Evolutionary conservation across 2,797 vertebrate genomes (phyloP).

Genomic region (Varecia variegata): DNA sequence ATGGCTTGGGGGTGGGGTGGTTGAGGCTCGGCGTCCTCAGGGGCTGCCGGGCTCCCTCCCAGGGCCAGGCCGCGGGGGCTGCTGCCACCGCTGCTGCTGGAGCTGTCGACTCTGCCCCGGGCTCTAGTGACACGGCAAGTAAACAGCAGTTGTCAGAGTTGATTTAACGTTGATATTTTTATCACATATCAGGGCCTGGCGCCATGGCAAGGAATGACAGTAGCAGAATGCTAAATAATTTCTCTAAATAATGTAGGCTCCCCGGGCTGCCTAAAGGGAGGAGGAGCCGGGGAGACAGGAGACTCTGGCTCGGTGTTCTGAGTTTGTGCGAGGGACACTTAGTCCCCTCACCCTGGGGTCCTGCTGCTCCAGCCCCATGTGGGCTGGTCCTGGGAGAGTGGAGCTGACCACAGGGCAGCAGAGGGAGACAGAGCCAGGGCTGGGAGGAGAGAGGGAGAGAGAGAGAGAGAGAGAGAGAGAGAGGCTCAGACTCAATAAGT

Average conservation of each 20-base stretch:
- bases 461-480: neutral
- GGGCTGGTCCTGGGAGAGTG: neutral
- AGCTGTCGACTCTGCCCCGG: slow-evolving; percentile 46
- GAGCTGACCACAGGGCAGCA: neutral
- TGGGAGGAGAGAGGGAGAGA: neutral
- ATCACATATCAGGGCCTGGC: slow-evolving; percentile 70
- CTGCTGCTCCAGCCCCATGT: neutral
- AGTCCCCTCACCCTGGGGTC: neutral
- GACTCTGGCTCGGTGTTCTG: neutral
- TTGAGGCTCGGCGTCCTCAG: neutral
- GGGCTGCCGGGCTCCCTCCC: neutral
- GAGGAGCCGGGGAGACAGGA: neutral
- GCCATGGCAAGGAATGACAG: slow-evolving; percentile 64
- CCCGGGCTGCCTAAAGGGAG: slow-evolving; percentile 49
- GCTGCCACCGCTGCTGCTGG: neutral
- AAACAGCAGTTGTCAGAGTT: slow-evolving; percentile 70
- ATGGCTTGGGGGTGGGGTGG: neutral
- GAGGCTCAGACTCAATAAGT: neutral
- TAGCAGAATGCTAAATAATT: slow-evolving; percentile 75
- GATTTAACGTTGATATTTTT: slow-evolving; percentile 78
- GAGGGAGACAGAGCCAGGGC: neutral
- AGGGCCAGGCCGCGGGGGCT: neutral
- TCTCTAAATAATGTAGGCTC: slow-evolving; percentile 65
- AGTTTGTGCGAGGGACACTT: neutral
- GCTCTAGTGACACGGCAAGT: slow-evolving; percentile 55